A percentile compares a stretch with the other conserved stretches of the same genome.
Evolutionary conservation across 2,888 invertebrate species (phyloP).

Genomic region (Cylloceria caligata): DNA sequence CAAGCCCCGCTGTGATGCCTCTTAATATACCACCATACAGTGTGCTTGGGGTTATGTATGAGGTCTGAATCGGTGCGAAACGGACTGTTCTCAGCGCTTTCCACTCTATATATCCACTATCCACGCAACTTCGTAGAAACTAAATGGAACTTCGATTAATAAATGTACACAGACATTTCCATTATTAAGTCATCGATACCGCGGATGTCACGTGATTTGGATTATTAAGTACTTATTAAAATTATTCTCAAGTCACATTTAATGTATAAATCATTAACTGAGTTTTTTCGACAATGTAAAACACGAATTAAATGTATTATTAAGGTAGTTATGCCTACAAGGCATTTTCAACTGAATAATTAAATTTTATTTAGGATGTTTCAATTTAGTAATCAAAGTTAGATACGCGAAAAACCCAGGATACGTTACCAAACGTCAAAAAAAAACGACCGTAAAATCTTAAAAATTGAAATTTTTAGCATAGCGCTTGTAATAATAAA

Average conservation of each 20-base stretch:
- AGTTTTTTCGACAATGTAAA: background rate
- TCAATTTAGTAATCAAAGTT: too few relatives aligned
- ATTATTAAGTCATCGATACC: conserved; percentile 70
- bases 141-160: conserved; percentile 79
- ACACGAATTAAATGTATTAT: background rate
- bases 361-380: too few relatives aligned
- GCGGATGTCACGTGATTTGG: conserved; percentile 70
- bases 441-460: too few relatives aligned
- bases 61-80: conserved; percentile 65
- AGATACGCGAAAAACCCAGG: too few relatives aligned
- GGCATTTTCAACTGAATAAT: too few relatives aligned
- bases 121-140: conserved; percentile 56
- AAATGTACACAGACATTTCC: conserved; percentile 71
- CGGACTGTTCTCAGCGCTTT: conserved; percentile 67
- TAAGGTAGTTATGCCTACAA: too few relatives aligned
- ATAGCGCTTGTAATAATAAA: too few relatives aligned
- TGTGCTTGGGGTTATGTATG: conserved; percentile 25
- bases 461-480: too few relatives aligned
- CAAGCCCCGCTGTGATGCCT: conserved; percentile 78
- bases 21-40: conserved; percentile 76
- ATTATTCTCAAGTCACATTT: conserved; percentile 2
- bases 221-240: conserved; percentile 53
- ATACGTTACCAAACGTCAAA: too few relatives aligned
- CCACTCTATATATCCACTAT: conserved; percentile 32
- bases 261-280: conserved; percentile 3